phyloP scores from a whole-genome alignment of 2,888 invertebrate species.

The Lasioglossum villosulum region DNA sequence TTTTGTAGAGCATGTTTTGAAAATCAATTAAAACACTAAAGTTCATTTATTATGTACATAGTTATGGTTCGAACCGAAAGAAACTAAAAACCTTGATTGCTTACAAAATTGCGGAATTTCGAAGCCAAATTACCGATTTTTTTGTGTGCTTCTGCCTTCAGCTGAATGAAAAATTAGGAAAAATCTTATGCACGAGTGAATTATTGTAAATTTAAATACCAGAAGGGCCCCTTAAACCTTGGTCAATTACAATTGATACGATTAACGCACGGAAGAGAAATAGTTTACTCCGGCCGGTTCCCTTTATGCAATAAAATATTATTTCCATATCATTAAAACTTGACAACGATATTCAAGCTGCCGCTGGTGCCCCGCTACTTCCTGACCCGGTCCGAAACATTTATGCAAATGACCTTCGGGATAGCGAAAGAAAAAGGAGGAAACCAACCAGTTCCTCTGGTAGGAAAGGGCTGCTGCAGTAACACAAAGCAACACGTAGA shows the following conservation, averaged over 20 bases:
- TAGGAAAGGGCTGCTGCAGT: not conserved
- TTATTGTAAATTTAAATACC: not conserved
- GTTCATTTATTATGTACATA: too few relatives aligned
- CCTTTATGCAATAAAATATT: constrained; percentile 44
- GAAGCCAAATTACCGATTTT: not conserved
- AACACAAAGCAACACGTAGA: constrained; percentile 42
- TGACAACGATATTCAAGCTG: constrained; percentile 30
- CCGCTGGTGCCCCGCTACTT: not conserved
- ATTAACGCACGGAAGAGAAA: not conserved
- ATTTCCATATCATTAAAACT: constrained; percentile 49
- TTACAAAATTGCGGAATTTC: not conserved
- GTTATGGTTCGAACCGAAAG: too few relatives aligned
- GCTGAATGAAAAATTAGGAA: too few relatives aligned
- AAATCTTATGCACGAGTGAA: not conserved
- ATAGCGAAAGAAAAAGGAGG: not conserved
- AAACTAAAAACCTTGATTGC: too few relatives aligned
- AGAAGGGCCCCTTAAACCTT: not conserved
- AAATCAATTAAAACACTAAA: not conserved
- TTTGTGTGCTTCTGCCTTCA: not conserved
- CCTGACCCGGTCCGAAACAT: constrained; percentile 12
- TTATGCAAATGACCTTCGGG: constrained; percentile 39
- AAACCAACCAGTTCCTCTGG: not conserved
- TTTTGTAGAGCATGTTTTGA: too few relatives aligned
- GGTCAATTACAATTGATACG: constrained; percentile 13
- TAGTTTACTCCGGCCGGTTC: not conserved